Base-by-base conservation (phyloP, 2,113 vertebrate species). In the Lophotis ruficrista region DNA sequence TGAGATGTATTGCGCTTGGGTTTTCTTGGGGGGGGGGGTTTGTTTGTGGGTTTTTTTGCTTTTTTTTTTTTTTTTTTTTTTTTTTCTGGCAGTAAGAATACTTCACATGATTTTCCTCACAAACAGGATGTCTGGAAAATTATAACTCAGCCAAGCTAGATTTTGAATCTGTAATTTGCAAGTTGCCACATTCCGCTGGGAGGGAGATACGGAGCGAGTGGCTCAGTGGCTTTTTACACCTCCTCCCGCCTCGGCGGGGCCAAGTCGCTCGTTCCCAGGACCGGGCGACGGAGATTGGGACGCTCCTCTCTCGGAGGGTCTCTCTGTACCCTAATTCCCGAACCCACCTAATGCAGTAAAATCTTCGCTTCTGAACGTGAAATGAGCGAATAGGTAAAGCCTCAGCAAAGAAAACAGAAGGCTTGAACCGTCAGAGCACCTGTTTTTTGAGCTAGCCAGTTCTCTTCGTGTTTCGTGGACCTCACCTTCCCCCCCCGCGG, bases 371-470 rank as follows among this genome's bases (percentile, higher is more conserved):
- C 64, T 65, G 35, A 31, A 51, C 3, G 24, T 25, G 70, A 65
- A 68, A 57, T 1, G 7, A 48, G 10, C 61, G 45, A 21, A 17
- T 28, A 56, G 43, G 25, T 48, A 71, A 86, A 82, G 51, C 45
- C 50, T 66, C 43, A 50, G 15, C 15, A 64, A 79, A 85, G 60
- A 35, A 82, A 93, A 69, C 35, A 66, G 64, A 16, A 6, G 24
- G 21, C 76, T 93, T 38, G 83, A 91, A 61, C 71, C 48, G 8
- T 37, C 31, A 82, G 79, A 96, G 87, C 97, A 91, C 91, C 87
- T 97, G 97, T 91, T 97, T 97, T 85, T 66, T 27, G 45, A 85
- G 94, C 94, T 6, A 91, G 62, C 53, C 45, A n/a, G 50, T 87
- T 82, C 50, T 94, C 81, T 96, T 89, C 35, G 20, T 93, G 61